Base-by-base conservation (phyloP, 2,113 vertebrate genomes). In the Bubo scandiacus region DNA sequence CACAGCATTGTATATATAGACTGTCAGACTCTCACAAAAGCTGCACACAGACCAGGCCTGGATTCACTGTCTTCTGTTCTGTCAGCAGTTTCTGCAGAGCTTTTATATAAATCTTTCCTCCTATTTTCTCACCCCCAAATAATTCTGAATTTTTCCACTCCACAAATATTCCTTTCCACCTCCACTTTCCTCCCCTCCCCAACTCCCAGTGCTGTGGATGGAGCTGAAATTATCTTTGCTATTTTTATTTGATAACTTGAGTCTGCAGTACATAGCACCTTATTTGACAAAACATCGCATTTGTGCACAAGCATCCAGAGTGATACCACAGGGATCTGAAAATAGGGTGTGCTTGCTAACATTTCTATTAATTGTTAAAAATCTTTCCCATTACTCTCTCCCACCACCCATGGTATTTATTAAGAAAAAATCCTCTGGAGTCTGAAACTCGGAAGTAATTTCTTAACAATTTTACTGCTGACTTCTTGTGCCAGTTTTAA, bases 241-340 rank as follows among this genome's bases (percentile, higher is more conserved):
- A 94, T 96, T 97, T 97, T 94, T 78, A 82, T 89, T 80, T 90
- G 84, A 61, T 80, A 86, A 91, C 75, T 88, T 55, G 49, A 81
- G 59, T 77, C 61, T 94, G 55, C 75, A 80, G 49, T 51, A 84
- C 72, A 77, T 84, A 90, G 45, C 91, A 86, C 86, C 49, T 91
- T 85, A 62, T 84, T 87, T 96, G 72, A 97, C 81, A 92, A 90
- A 97, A 63, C 63, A 83, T 66, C 4, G 3, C 20, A 9, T 54
- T 91, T 88, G 38, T 68, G 66, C 61, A 86, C 55, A 52, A 74
- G 57, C 25, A 86, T 73, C n/a, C 68, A 87, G 65, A 72, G 57
- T 42, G 86, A 78, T 55, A 74, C 38, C 71, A 79, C n/a, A 84
- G 74, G 26, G 26, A 70, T 72, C 47, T 72, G 68, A 38, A 92